Base-by-base conservation (phyloP, 1,140 invertebrate species). In the Ceratitis capitata region DNA sequence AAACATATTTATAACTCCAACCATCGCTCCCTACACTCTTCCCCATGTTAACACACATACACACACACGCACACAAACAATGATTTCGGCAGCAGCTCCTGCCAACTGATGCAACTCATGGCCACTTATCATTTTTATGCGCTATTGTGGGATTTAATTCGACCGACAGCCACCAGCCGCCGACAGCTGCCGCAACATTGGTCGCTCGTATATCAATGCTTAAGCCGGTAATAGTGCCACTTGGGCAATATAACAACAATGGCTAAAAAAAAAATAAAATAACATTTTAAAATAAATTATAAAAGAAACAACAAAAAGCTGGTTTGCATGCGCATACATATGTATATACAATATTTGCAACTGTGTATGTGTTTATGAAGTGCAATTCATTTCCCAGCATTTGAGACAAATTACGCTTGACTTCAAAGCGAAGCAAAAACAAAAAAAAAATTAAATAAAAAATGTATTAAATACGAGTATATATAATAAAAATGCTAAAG, bases 51-150 rank as follows among this genome's bases (percentile, higher is more conserved):
- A 10, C 23, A 64, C 58, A 16, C 29, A 1, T 6, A 5, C 19
- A 56, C 4, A 64, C 14, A 64, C 4, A 32, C 29, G 9, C 10
- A 61, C 9, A 61, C 29, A 32, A 7, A 61, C 29, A 9, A n/a
- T n/a, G n/a, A n/a, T n/a, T n/a, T n/a, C n/a, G n/a, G n/a, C 26
- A 61, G 32, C 16, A 39, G 23, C 69, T 69, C 61, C 32, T 32
- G n/a, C 14, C 32, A 29, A 45, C 39, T 42, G 69, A 32, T 78
- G 32, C 39, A 78, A 45, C 35, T 35, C 61, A 29, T 45, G 39
- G 39, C 69, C 69, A 78, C 69, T 78, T 78, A 78, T 78, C 69
- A 78, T 78, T 78, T 78, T 78, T 78, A 78, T 78, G 39, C 69
- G 69, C 39, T 26, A 78, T 78, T 78, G 69, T 78, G 69, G 69